A percentile compares a stretch with the other conserved stretches of the same genome.
phyloP scores from a whole-genome alignment of 2,797 vertebrate species.

The Yasuhikotakia modesta region DNA sequence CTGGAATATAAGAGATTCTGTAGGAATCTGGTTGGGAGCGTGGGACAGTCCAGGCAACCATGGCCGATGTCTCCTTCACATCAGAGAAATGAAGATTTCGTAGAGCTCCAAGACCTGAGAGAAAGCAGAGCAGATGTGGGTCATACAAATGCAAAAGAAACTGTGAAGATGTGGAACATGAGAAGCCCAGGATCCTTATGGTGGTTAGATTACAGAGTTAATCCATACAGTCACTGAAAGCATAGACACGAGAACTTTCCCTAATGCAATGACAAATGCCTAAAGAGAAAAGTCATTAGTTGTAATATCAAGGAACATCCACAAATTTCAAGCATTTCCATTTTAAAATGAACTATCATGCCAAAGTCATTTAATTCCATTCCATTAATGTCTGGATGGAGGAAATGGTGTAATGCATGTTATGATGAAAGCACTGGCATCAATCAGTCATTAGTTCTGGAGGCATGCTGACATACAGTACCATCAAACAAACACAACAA shows the following conservation, averaged over 20 bases:
- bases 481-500: not conserved
- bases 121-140: conserved; percentile 3
- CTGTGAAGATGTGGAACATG: not conserved
- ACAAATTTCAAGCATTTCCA: not conserved
- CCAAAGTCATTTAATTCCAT: conserved; percentile 30
- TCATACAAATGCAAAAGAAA: not conserved
- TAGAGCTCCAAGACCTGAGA: conserved; percentile 83
- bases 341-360: conserved; percentile 20
- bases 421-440: conserved; percentile 1
- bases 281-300: conserved; percentile 25
- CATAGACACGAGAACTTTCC: conserved; percentile 8
- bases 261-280: conserved; percentile 13
- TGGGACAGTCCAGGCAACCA: conserved; percentile 83
- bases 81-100: conserved; percentile 85
- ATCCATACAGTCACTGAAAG: conserved; percentile 22
- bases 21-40: conserved; percentile 81
- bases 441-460: conserved; percentile 37
- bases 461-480: conserved; percentile 30
- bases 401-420: conserved; percentile 22
- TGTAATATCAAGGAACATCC: conserved; percentile 5
- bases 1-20: conserved; percentile 82
- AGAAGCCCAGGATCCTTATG: not conserved
- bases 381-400: conserved; percentile 17
- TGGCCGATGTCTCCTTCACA: conserved; percentile 83
- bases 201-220: not conserved